Percentiles rank a stretch among this genome's conserved stretches.
These are phyloP conservation scores for Tadarida brasiliensis DNA, from an alignment of 2,797 vertebrate genomes.

Conservation along the genomic window DNA sequence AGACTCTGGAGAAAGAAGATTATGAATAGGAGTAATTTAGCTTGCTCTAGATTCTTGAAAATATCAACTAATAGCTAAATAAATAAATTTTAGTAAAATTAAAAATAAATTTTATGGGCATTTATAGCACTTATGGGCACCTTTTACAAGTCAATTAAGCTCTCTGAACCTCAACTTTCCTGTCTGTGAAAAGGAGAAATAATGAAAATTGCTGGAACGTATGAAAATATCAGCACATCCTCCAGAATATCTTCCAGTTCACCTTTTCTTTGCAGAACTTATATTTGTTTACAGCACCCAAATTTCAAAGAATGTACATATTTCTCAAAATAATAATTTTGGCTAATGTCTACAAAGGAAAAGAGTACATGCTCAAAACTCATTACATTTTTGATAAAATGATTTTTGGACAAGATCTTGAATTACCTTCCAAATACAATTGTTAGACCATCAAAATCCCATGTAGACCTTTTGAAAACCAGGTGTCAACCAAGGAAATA, in stretches of 20 bases:
- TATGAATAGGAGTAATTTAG: not conserved
- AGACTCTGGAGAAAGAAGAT: not conserved
- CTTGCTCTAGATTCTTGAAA: not conserved
- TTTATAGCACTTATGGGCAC: not conserved
- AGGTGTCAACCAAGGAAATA: not conserved
- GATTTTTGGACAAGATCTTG: not conserved
- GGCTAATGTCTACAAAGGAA: not conserved
- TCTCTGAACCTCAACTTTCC: not conserved
- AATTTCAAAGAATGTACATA: not conserved
- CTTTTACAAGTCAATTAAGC: not conserved
- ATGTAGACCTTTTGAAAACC: not conserved
- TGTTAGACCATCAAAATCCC: not conserved
- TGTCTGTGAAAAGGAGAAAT: not conserved
- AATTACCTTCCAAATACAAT: constrained; percentile 15
- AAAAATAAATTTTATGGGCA: not conserved
- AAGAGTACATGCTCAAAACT: not conserved
- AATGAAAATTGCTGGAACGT: not conserved
- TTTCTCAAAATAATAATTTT: constrained; percentile 1
- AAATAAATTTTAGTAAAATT: constrained; percentile 5
- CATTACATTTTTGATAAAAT: not conserved
- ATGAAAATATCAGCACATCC: not conserved
- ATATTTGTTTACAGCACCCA: not conserved
- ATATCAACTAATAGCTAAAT: constrained; percentile 35
- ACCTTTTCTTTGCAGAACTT: not conserved
- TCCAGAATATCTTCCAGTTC: not conserved